These are phyloP conservation scores for Vollenhovia emeryi DNA, from an alignment of 1,140 invertebrate genomes.

Conservation along the genomic window DNA sequence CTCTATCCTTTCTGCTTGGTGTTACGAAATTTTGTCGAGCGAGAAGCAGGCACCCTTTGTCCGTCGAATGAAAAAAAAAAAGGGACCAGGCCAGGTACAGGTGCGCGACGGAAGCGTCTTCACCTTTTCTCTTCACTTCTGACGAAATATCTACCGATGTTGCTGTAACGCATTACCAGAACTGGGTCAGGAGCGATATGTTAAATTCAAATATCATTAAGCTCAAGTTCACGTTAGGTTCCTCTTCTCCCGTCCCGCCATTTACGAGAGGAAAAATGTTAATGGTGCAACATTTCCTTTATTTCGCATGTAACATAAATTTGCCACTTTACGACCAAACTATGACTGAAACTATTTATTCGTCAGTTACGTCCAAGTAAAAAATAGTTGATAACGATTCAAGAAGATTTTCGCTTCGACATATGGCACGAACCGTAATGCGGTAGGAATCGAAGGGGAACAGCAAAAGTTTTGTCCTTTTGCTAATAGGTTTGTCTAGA, in stretches of 20 bases:
- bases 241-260: background rate
- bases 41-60: constrained; percentile 71
- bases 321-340: background rate
- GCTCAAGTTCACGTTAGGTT: background rate
- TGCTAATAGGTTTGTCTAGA: constrained; percentile 31
- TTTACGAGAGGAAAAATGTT: background rate
- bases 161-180: background rate
- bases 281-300: background rate
- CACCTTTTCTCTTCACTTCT: background rate
- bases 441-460: background rate
- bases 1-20: constrained; percentile 40
- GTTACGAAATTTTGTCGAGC: constrained; percentile 76
- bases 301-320: background rate
- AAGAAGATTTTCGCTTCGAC: background rate
- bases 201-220: background rate
- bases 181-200: background rate
- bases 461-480: constrained; percentile 4
- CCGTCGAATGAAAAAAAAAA: constrained; percentile 54
- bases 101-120: constrained; percentile 33
- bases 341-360: background rate
- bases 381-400: background rate
- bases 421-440: background rate
- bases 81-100: constrained; percentile 30
- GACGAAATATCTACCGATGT: constrained; percentile 27
- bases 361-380: background rate